These are phyloP conservation scores for Xiphorhynchus erythropygius DNA, from an alignment of 2,797 vertebrate species.

Conservation along the genomic window DNA sequence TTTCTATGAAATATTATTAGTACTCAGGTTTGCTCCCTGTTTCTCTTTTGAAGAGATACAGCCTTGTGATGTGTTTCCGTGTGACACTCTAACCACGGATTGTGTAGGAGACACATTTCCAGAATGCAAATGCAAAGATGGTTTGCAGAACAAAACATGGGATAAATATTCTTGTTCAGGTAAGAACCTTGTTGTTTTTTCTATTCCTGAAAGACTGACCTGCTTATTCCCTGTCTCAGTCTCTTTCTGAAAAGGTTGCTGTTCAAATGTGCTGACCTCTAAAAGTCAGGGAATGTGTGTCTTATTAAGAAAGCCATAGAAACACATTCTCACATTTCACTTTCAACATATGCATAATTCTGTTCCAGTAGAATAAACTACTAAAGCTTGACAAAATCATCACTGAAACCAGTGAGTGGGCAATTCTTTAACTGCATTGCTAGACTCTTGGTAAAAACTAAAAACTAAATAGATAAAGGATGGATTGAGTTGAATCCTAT, in stretches of 20 bases:
- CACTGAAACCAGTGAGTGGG: not conserved
- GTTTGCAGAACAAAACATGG: not conserved
- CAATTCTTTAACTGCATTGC: not conserved
- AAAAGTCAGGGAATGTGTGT: not conserved
- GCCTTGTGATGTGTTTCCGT: not conserved
- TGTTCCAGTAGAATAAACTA: not conserved
- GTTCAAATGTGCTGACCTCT: not conserved
- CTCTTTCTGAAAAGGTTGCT: not conserved
- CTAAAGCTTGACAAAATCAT: not conserved
- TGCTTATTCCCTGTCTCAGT: not conserved
- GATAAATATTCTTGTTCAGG: slow-evolving; percentile 14
- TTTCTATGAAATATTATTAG: not conserved
- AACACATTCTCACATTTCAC: not conserved
- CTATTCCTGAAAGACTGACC: not conserved
- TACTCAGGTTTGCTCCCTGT: not conserved
- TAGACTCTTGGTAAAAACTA: not conserved
- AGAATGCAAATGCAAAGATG: not conserved
- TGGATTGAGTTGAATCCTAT: not conserved
- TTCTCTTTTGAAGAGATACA: not conserved
- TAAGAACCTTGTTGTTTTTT: not conserved
- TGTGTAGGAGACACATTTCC: rapidly evolving
- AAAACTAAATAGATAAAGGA: not conserved
- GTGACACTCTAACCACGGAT: not conserved
- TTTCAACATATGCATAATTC: not conserved
- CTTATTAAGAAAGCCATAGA: not conserved